Conservation (phyloP, 2,113 vertebrate species). For the Arothron firmamentum region DNA sequence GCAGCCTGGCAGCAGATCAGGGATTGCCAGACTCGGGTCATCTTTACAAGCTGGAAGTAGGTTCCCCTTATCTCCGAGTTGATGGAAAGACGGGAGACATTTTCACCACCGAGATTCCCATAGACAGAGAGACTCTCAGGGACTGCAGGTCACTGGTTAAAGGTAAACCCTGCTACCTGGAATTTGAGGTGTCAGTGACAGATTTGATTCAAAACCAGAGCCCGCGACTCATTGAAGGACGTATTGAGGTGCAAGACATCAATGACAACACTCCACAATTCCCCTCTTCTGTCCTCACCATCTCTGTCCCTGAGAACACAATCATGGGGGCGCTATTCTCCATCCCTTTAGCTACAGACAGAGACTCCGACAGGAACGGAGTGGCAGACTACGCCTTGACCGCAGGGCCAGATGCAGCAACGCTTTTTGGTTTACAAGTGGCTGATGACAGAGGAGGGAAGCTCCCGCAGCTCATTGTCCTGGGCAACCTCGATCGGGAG, state of each 20-base stretch:
- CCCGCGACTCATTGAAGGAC: slow-evolving; percentile 90
- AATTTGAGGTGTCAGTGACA: slow-evolving; percentile 97
- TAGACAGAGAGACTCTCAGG: slow-evolving; percentile 89
- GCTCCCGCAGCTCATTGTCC: slow-evolving; percentile 93
- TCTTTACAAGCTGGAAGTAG: slow-evolving; percentile 96
- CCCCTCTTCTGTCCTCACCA: slow-evolving; percentile 87
- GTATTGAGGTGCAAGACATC: slow-evolving; percentile 94
- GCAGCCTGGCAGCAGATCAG: slow-evolving; percentile 90
- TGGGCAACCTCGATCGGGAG: slow-evolving; percentile 92
- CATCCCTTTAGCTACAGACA: slow-evolving; percentile 90
- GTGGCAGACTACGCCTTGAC: slow-evolving; percentile 91
- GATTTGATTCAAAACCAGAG: slow-evolving; percentile 86
- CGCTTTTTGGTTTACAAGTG: slow-evolving; percentile 93
- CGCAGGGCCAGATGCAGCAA: slow-evolving; percentile 85
- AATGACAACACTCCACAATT: slow-evolving; percentile 99
- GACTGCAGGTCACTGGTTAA: slow-evolving; percentile 85
- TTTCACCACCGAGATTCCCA: slow-evolving; percentile 94
- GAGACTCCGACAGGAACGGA: slow-evolving; percentile 87
- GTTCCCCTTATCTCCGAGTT: slow-evolving; percentile 90
- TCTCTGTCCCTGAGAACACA: slow-evolving; percentile 94
- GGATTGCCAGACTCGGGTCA: slow-evolving; percentile 92
- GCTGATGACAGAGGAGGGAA: slow-evolving; percentile 94
- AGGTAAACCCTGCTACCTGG: slow-evolving; percentile 87
- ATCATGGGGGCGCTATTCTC: slow-evolving; percentile 88
- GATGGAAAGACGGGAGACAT: slow-evolving; percentile 97